These are phyloP conservation scores for Lasioglossum marginatum DNA, from an alignment of 2,888 invertebrate species.

Conservation along the genomic window DNA sequence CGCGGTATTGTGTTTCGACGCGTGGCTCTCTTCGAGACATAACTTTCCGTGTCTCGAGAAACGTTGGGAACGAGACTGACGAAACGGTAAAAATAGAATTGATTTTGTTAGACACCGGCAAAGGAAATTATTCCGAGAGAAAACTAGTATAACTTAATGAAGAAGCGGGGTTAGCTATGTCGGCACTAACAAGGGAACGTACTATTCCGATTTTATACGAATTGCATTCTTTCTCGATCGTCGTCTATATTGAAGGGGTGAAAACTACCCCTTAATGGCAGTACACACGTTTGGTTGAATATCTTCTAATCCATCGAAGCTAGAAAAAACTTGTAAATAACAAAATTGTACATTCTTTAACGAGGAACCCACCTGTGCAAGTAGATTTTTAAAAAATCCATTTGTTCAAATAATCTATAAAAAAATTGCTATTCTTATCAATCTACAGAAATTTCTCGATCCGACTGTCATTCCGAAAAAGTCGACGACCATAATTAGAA, in stretches of 20 bases:
- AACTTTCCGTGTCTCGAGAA: constrained; percentile 16
- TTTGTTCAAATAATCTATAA: neutral
- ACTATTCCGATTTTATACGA: neutral
- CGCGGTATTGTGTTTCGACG: constrained; percentile 41
- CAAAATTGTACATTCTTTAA: neutral
- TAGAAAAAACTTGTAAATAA: neutral
- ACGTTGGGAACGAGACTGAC: neutral
- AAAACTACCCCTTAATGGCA: neutral
- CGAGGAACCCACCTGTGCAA: neutral
- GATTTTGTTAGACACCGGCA: neutral
- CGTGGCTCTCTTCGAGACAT: neutral
- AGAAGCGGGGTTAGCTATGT: neutral
- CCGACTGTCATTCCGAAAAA: no score
- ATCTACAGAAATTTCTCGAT: neutral
- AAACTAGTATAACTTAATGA: neutral
- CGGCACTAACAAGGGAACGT: neutral
- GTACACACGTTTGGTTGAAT: neutral
- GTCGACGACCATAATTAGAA: no score
- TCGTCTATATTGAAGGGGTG: neutral
- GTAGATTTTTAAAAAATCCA: neutral
- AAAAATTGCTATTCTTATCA: neutral
- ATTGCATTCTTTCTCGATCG: neutral
- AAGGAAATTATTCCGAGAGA: constrained; percentile 3
- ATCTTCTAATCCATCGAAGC: neutral
- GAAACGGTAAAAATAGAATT: constrained; percentile 10